Evolutionary conservation across 2,888 invertebrate genomes (phyloP), one percentile per base, ranked within the genome.

Genomic region (Nymphalis urticae): DNA sequence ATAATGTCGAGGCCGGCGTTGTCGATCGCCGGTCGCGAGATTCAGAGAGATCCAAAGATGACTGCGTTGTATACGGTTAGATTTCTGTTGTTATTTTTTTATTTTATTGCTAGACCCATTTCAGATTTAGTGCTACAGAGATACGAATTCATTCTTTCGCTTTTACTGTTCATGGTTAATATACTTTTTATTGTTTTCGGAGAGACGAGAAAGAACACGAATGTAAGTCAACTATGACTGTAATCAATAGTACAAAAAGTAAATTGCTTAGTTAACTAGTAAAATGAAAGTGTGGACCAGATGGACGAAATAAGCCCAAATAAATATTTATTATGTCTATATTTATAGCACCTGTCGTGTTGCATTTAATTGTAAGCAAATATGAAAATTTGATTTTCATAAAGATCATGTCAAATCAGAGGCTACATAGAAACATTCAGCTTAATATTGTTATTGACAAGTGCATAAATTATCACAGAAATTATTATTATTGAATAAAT

Each of bases 231-330:
- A 79, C 75, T 77, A 76, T 79, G 81, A 81, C 79, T 77, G 80
- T 83, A 81, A 85, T 85, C 85, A 79, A 90, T 90, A 92, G 92
- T 92, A 92, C 92, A 92, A 92, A 90, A 81, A 81, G 76, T 82
- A 82, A 84, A 85, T 85, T 84, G 84, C 86, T 83, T 89, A 86
- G 86, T 83, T 88, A 84, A 85, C 85, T 80, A 83, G 83, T 88
- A 88, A 89, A 87, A 84, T 85, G 85, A 85, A 86, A 86, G 82
- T 82, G 90, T 84, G 91, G 92, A 92, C 92, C 92, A 89, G 84
- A 85, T 86, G 83, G 82, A 84, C 82, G 79, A 81, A 83, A 82
- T 82, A 85, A 86, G 88, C 85, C 84, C 86, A 84, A 83, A 84
- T 88, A 85, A 83, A 89, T 89, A 88, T 88, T 87, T 90, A 89